A percentile compares a stretch with the other conserved stretches of the same genome.
Evolutionary conservation across 1,140 invertebrate species (phyloP).

Genomic region (Campoletis sonorensis): DNA sequence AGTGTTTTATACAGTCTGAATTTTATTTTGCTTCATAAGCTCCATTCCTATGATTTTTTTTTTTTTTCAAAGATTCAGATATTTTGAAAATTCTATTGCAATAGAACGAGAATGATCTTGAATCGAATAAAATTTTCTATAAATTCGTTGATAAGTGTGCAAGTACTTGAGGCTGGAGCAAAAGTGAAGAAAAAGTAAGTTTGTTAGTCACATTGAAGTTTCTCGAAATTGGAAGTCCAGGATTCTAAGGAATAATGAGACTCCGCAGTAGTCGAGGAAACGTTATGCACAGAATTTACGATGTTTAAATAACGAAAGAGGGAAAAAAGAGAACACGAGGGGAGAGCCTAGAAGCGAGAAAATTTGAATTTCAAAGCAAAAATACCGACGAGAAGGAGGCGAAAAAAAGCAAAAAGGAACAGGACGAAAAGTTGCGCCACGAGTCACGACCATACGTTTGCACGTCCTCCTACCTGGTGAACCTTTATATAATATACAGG

Average conservation of each 20-base stretch:
- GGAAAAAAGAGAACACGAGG: not conserved
- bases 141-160: too few relatives aligned
- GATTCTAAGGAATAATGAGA: not conserved
- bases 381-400: not conserved
- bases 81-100: too few relatives aligned
- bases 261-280: not conserved
- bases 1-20: too few relatives aligned
- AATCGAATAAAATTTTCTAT: too few relatives aligned
- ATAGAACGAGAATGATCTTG: too few relatives aligned
- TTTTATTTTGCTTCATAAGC: too few relatives aligned
- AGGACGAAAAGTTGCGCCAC: not conserved
- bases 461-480: not conserved
- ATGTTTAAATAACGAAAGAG: not conserved
- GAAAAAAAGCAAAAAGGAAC: not conserved
- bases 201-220: too few relatives aligned
- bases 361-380: constrained; percentile 4
- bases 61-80: too few relatives aligned
- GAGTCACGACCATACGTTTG: not conserved
- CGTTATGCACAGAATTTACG: not conserved
- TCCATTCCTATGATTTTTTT: too few relatives aligned
- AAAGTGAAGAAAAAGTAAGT: too few relatives aligned
- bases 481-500: not conserved
- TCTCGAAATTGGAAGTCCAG: too few relatives aligned
- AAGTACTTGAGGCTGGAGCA: too few relatives aligned
- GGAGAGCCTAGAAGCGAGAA: not conserved